Base-by-base conservation (phyloP, 2,113 vertebrate genomes). In the Ceuthmochares aereus region DNA sequence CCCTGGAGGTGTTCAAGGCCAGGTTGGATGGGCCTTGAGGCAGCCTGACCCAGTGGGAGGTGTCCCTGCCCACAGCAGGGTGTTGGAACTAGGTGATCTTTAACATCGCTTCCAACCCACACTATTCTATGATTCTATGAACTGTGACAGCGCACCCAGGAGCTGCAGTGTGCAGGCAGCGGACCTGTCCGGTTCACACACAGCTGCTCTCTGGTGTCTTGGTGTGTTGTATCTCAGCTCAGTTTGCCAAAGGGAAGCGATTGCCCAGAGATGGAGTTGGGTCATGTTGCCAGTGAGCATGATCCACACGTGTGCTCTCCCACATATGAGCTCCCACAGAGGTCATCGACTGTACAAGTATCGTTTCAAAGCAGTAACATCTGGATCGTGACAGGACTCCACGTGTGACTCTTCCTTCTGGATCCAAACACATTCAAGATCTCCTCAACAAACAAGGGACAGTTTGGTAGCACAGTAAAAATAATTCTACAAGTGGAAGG, bases 151-250 rank as follows among this genome's bases (percentile, higher is more conserved):
- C n/a, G n/a, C n/a, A n/a, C n/a, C n/a, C 12, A 4, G 36, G 51
- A 10, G 4, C 1, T 5, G 1, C 0, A 27, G 8, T 3, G 60
- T 27, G n/a, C n/a, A 4, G 70, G 1, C 13, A 2, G 32, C 3
- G 16, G 23, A 7, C 4, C 8, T 0, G 37, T 2, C 36, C 0
- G 22, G 4, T 8, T 4, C 3, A 2, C 25, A 1, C 4, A 0
- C 14, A 1, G n/a, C 47, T 5, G 25, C 9, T 5, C 25, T 2
- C 34, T 1, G 2, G 2, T 3, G 4, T 1, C 25, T 3, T 0
- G 4, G 2, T 4, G 8, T 3, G 2, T 1, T 3, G n/a, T n/a
- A n/a, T n/a, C n/a, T n/a, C n/a, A n/a, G n/a, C n/a, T n/a, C n/a
- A n/a, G n/a, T n/a, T n/a, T n/a, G n/a, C n/a, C n/a, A n/a, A n/a